Percentiles rank a stretch among this genome's conserved stretches.
Conservation (phyloP, 2,888 invertebrate genomes). For the Phragmatobia fuliginosa region DNA sequence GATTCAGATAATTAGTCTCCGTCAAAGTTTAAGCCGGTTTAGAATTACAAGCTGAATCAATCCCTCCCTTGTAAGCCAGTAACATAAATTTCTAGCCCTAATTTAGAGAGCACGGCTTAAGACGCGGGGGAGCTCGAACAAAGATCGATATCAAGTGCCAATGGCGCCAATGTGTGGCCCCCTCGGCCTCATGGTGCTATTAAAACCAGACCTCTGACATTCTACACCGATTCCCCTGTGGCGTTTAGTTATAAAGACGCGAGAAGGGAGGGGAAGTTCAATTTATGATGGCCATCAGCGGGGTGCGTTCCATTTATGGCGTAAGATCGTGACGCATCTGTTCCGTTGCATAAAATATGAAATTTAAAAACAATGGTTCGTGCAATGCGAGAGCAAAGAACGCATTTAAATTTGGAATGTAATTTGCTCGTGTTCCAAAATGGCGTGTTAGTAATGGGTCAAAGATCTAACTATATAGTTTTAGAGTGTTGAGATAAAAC, state of each 20-base stretch:
- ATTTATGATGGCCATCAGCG: slow-evolving; percentile 63
- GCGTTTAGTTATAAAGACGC: slow-evolving; percentile 57
- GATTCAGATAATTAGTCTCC: slow-evolving; percentile 56
- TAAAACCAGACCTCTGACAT: slow-evolving; percentile 67
- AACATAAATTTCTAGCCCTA: slow-evolving; percentile 80
- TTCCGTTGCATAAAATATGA: slow-evolving; percentile 79
- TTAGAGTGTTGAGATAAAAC: background rate
- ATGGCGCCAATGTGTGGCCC: slow-evolving; percentile 79
- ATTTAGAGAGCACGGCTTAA: slow-evolving; percentile 72
- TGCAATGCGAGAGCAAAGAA: slow-evolving; percentile 44
- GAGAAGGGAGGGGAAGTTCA: slow-evolving; percentile 62
- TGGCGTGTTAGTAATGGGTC: slow-evolving; percentile 5
- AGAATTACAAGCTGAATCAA: slow-evolving; percentile 53
- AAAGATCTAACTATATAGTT: background rate
- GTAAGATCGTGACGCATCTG: slow-evolving; percentile 82
- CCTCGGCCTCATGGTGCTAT: slow-evolving; percentile 69
- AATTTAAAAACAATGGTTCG: slow-evolving; percentile 71
- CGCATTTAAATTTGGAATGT: slow-evolving; percentile 42
- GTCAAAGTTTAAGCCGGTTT: slow-evolving; percentile 60
- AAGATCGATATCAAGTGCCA: slow-evolving; percentile 84
- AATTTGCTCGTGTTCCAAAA: slow-evolving; percentile 33
- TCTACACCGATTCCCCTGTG: slow-evolving; percentile 63
- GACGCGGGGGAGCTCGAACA: slow-evolving; percentile 78
- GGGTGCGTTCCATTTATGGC: slow-evolving; percentile 79
- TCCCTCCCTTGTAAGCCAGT: slow-evolving; percentile 67